Base-by-base conservation (phyloP, 1,140 invertebrate genomes). In the Euwallacea similis region DNA sequence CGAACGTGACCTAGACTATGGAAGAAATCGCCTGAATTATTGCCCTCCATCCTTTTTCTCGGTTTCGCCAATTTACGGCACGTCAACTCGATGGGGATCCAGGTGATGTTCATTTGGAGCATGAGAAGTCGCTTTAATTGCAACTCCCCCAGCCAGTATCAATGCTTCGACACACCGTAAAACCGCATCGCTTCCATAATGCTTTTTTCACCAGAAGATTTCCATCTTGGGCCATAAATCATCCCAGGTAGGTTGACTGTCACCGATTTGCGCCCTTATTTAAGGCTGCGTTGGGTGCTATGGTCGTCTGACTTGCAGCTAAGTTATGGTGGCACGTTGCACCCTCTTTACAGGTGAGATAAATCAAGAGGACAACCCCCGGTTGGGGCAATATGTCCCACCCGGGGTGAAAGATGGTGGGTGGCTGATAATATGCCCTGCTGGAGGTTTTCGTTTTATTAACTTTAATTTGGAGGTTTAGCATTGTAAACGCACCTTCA, bases 1-100 rank as follows among this genome's bases (percentile, higher is more conserved):
- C 70, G 76, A 80, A 80, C 78, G 79, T 80, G 79, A 80, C 78
- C 77, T 76, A 78, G 77, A 78, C 77, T 76, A 78, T 76, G 76
- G 76, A 77, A 78, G 77, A 79, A 79, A 79, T 78, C 77, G 76
- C 4, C 69, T 77, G 76, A 79, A 78, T 79, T 79, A 79, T 78
- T 74, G 70, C 75, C 71, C 76, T 76, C 58, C 70, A 33, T 33
- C 21, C 21, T 33, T 64, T 73, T 75, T 72, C 72, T 63, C 62
- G 67, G 68, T 68, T 75, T 75, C 21, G 64, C 16, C 53, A 60
- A 75, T 73, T 75, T 74, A 74, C 54, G 33, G 47, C 16, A 54
- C 21, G 59, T 54, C 47, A 69, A 21, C 67, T 69, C 67, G 44
- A 69, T 61, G 58, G 67, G 67, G 44, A 62, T 62, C 67, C 67